Percentiles rank a stretch among this genome's conserved stretches.
phyloP scores from a whole-genome alignment of 35 echinoderm and acorn worm species.

The Stichopus chloronotus region DNA sequence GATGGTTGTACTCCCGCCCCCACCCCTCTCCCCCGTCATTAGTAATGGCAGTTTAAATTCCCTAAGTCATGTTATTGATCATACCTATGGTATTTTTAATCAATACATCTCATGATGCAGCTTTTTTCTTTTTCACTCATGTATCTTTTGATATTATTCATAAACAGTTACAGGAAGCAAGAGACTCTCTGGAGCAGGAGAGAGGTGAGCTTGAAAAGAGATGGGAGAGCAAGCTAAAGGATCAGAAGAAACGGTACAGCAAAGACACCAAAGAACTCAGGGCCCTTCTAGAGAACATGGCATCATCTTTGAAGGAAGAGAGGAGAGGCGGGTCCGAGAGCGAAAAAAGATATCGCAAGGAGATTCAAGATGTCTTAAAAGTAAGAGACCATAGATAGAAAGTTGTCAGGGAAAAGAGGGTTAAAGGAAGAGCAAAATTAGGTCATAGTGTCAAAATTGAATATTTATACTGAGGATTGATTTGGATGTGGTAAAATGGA shows the following conservation, averaged over 20 bases:
- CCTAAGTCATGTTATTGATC: too few species aligned
- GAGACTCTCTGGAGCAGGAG: constrained; percentile 51
- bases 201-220: constrained; percentile 61
- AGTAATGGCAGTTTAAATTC: too few species aligned
- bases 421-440: too few species aligned
- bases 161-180: not conserved
- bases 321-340: constrained; percentile 72
- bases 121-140: not conserved
- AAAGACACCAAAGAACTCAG: constrained; percentile 75
- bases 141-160: too few species aligned
- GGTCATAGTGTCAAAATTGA: too few species aligned
- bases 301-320: constrained; percentile 62
- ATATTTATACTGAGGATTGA: too few species aligned
- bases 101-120: not conserved
- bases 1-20: too few species aligned
- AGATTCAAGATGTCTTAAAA: constrained; percentile 71
- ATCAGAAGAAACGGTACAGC: constrained; percentile 55
- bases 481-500: too few species aligned
- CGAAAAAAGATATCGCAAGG: constrained; percentile 74
- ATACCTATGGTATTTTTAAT: not conserved
- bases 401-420: not conserved
- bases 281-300: constrained; percentile 62
- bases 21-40: too few species aligned
- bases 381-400: constrained; percentile 30
- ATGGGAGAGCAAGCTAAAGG: constrained; percentile 72